phyloP scores from a whole-genome alignment of 2,113 vertebrate species.

The Sturnira hondurensis region DNA sequence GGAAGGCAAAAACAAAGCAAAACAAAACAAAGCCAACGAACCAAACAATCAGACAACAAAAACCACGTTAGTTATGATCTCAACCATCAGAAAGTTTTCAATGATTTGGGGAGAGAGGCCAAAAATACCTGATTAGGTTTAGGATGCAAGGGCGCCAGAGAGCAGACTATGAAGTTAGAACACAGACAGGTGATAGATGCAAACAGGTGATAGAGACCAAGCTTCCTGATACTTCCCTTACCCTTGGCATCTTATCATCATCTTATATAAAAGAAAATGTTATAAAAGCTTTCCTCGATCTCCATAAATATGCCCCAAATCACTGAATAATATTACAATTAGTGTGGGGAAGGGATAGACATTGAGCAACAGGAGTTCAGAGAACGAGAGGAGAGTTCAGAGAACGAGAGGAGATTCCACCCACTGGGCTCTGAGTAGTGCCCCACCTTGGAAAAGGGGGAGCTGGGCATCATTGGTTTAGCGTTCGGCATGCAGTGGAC shows the following conservation, averaged over 20 bases:
- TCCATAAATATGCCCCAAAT: neutral
- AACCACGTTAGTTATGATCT: neutral
- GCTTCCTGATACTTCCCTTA: neutral
- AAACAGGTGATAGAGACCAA: neutral
- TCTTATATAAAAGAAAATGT: neutral
- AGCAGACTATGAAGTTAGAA: neutral
- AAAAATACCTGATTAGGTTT: neutral
- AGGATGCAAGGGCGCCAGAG: neutral
- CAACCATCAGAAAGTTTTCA: neutral
- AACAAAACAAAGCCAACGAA: neutral
- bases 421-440: neutral
- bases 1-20: neutral
- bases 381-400: neutral
- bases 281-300: neutral
- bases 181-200: neutral
- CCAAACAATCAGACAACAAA: neutral
- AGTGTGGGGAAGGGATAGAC: neutral
- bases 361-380: neutral
- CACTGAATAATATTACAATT: neutral
- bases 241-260: neutral
- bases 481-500: neutral
- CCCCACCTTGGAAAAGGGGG: neutral
- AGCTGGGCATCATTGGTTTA: fast-evolving
- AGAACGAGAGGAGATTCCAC: neutral
- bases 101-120: neutral